Evolutionary conservation across 37 sponge, comb jelly and placozoan species (phyloP), one percentile per base, ranked within the genome.

Genomic region (Beroe forskalii): DNA sequence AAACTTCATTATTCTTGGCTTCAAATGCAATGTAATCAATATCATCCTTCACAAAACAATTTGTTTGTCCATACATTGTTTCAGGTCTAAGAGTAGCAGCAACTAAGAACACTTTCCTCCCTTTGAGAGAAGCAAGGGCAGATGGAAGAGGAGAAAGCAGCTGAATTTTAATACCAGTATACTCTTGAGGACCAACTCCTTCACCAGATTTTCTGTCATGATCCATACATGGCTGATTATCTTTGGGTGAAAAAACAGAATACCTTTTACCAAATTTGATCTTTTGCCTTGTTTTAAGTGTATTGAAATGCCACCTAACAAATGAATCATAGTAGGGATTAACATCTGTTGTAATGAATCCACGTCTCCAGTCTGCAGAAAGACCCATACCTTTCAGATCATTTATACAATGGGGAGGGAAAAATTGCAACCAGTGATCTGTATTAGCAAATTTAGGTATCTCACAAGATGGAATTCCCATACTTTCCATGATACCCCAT

Each of bases 41-140:
- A 67, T 95, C 95, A 43, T 97, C 95, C 0, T 89, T 89, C 19
- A 96, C 92, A 95, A 96, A 99, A 92, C 99, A 99, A 93, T 99
- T 99, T 62, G 99, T 99, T 62, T 99, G 99, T 0, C 99, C 99
- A 67, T 96, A 99, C 99, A 99, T 99, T 39, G 99, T 99, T 93
- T 99, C 99, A 37, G 99, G 97, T 27, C 99, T 76, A 19, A 99
- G 93, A 2, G 99, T 99, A 69, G 99, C 99, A 0, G 99, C 97
- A 22, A 96, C 95, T 20, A 99, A 91, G 67, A 92, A 96, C 36
- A 96, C 95, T 14, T 91, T 67, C 42, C 75, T 92, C 8, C 96
- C 97, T 61, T 93, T 66, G 8, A 91, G 40, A 76, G 39, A 2
- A 40, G 27, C 55, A 0, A 80, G 60, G 23, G 86, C 86, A 43